A percentile compares a stretch with the other conserved stretches of the same genome.
phyloP scores from a whole-genome alignment of 2,888 invertebrate species.

The Synanthedon formicaeformis region DNA sequence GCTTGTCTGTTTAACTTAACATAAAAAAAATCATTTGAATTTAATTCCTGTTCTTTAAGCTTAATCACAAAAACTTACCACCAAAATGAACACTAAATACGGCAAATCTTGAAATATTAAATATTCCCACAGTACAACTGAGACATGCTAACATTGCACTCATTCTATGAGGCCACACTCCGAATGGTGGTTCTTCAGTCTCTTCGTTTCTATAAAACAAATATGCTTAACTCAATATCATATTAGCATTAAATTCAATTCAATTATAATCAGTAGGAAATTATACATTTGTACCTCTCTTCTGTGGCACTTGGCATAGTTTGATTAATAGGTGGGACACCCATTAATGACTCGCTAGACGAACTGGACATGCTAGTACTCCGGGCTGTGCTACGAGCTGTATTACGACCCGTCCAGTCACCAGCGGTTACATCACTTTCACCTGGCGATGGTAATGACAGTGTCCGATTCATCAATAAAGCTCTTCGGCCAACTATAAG shows the following conservation, averaged over 20 bases:
- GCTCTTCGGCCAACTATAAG: conserved; percentile 55
- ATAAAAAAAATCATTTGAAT: too few species aligned
- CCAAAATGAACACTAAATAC: conserved; percentile 89
- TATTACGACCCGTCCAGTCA: conserved; percentile 52
- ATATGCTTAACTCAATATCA: neutral
- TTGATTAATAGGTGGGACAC: conserved; percentile 27
- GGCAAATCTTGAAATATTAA: conserved; percentile 89
- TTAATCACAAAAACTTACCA: conserved; percentile 53
- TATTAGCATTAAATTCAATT: neutral
- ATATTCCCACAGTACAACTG: conserved; percentile 88
- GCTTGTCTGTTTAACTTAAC: too few species aligned
- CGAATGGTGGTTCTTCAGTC: conserved; percentile 55
- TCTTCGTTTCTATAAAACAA: conserved; percentile 44
- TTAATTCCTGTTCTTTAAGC: too few species aligned
- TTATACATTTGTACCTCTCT: conserved; percentile 37
- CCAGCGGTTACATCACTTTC: conserved; percentile 49
- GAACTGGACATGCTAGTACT: conserved; percentile 53
- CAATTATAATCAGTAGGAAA: too few species aligned
- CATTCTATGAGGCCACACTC: conserved; percentile 66
- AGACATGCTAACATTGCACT: conserved; percentile 86
- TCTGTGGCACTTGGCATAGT: conserved; percentile 34
- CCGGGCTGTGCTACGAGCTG: conserved; percentile 42
- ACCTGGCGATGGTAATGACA: conserved; percentile 55
- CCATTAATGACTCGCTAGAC: conserved; percentile 48
- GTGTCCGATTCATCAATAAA: conserved; percentile 52